Evolutionary conservation across 2,797 vertebrate species (phyloP).

Genomic region (Alauda arvensis): DNA sequence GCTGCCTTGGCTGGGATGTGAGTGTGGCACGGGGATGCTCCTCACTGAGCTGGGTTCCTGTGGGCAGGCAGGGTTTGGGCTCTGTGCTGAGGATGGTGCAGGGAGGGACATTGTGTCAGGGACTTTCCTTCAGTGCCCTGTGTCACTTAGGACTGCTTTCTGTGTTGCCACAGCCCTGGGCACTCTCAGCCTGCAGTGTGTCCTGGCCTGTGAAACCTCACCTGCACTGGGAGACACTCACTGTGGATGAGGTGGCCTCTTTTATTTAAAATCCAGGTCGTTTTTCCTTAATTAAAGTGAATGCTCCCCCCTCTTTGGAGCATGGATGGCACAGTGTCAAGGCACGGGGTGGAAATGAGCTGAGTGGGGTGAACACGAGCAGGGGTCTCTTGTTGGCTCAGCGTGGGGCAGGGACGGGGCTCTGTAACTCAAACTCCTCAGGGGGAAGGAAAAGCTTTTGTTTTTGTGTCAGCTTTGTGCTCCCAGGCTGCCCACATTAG

Average conservation of each 20-base stretch:
- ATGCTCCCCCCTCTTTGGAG: not conserved
- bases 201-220: fast-evolving
- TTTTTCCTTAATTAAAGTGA: not conserved
- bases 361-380: fast-evolving
- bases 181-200: fast-evolving
- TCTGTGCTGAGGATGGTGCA: not conserved
- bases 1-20: not conserved
- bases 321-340: fast-evolving
- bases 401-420: not conserved
- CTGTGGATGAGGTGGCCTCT: not conserved
- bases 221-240: not conserved
- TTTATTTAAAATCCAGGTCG: not conserved
- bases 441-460: not conserved
- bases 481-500: not conserved
- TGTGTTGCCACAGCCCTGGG: not conserved
- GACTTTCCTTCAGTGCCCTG: fast-evolving
- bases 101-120: fast-evolving
- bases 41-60: fast-evolving
- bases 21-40: not conserved
- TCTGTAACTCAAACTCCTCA: not conserved
- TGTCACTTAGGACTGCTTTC: not conserved
- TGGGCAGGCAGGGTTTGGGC: fast-evolving
- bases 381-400: fast-evolving
- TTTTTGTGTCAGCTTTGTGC: not conserved
- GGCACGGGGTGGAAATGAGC: not conserved